Percentiles rank a stretch among this genome's conserved stretches.
Conservation (phyloP, 2,113 vertebrate species). For the Tetrax tetrax region DNA sequence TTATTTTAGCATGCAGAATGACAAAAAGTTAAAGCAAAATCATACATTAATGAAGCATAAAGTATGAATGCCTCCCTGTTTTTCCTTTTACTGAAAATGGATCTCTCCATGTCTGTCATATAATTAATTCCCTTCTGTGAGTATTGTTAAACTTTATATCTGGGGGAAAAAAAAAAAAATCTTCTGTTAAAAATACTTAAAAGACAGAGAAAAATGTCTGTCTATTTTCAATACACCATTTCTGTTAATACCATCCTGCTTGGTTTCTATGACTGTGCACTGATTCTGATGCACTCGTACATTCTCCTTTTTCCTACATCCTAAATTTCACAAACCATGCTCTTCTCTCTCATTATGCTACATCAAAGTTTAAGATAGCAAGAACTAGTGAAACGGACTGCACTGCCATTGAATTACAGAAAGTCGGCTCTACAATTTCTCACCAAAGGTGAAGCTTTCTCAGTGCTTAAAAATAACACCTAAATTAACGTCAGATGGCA, state of each 20-base stretch:
- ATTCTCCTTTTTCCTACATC: not conserved
- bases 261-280: fast-evolving
- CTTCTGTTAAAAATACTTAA: not conserved
- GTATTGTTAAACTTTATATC: not conserved
- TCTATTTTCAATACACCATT: not conserved
- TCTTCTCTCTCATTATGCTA: not conserved
- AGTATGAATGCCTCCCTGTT: not conserved
- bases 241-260: not conserved
- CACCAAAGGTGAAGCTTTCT: not conserved
- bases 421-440: not conserved
- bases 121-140: not conserved
- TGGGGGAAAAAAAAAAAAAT: no score
- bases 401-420: not conserved
- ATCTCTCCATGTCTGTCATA: not conserved
- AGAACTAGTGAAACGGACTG: not conserved
- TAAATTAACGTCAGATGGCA: not conserved
- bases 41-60: not conserved
- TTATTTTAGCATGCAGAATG: not conserved
- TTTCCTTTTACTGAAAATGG: not conserved
- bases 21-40: not conserved
- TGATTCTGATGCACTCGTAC: not conserved
- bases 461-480: not conserved
- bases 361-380: not conserved
- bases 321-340: not conserved
- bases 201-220: not conserved